Evolutionary conservation across 2,797 vertebrate species (phyloP), one percentile per base, ranked within the genome.

Genomic region (Sebastolobus alascanus): DNA sequence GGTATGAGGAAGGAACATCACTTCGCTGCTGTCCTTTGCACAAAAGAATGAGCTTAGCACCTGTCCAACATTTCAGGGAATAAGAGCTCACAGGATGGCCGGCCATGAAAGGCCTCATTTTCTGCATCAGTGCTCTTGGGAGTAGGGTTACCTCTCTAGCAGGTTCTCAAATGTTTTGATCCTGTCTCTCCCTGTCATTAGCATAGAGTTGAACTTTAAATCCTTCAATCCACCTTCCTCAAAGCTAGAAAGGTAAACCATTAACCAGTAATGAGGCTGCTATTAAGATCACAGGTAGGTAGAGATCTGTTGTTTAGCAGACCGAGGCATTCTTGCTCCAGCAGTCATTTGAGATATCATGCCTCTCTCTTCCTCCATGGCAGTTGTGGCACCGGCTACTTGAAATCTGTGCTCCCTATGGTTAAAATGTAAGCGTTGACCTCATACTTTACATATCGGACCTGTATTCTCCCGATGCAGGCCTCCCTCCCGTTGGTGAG

Each of bases 191-290:
- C 14, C 14, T 65, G 25, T 67, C 54, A 54, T 63, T 63, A 59
- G 25, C 61, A 80, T 70, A 0, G 55, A 66, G 67, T 78, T 68
- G 20, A 73, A 75, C 72, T 73, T 90, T 27, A 79, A 68, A 68
- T 83, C 69, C 74, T 84, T 69, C 40, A 40, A 38, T 76, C 35
- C 8, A 60, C 18, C 3, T 64, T 82, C 59, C 64, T 77, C 73
- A 60, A 60, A 80, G 82, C 79, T 46, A 68, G 50, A 77, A 68
- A 69, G 87, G 74, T 91, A 89, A 92, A 83, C 38, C 38, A 92
- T 93, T 92, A 92, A 92, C 90, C 50, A 43, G 29, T 78, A 76
- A 83, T 65, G 56, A 82, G 60, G 55, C 54, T 67, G 73, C 73
- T 80, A 55, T 67, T 88, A 75, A 81, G 71, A 75, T 84, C 22